These are phyloP conservation scores for Otolemur garnettii DNA, from an alignment of 2,113 vertebrate genomes.

Conservation along the genomic window DNA sequence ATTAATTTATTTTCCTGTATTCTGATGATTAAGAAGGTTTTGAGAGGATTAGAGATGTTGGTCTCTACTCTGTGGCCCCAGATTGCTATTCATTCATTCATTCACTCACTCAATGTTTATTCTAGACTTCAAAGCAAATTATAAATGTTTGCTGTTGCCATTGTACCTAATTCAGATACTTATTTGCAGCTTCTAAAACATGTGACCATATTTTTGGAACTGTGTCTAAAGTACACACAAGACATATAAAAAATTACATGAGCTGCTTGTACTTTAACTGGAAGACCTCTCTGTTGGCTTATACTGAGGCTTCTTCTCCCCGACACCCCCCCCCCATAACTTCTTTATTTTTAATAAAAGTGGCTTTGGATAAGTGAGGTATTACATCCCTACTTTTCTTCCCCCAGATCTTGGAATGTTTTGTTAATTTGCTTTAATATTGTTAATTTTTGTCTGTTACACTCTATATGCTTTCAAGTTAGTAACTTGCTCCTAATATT, in stretches of 20 bases:
- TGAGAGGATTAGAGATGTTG: constrained; percentile 14
- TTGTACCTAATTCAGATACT: not conserved
- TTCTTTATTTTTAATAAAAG: constrained; percentile 66
- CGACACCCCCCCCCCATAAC: not conserved
- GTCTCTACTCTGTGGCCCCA: not conserved
- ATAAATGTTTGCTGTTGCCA: constrained; percentile 47
- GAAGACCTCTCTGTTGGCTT: constrained; percentile 39
- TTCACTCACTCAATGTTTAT: not conserved
- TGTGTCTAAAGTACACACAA: constrained; percentile 52
- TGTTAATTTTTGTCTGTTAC: constrained; percentile 50
- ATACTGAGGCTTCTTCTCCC: not conserved
- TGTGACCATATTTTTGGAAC: not conserved
- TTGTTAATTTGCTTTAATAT: constrained; percentile 45
- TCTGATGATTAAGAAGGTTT: constrained; percentile 19
- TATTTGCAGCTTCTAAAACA: constrained; percentile 57
- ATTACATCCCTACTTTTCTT: constrained; percentile 44
- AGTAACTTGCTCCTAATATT: constrained; percentile 51
- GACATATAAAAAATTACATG: constrained; percentile 25
- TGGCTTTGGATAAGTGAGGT: constrained; percentile 72
- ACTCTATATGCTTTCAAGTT: not conserved
- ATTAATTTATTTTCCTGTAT: constrained; percentile 53
- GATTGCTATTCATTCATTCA: constrained; percentile 38
- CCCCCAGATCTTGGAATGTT: constrained; percentile 49
- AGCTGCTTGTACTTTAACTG: not conserved
- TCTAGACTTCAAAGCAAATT: constrained; percentile 32